Evolutionary conservation across 2,113 vertebrate species (phyloP), one percentile per base, ranked within the genome.

Genomic region (Prochilodus magdalenae): DNA sequence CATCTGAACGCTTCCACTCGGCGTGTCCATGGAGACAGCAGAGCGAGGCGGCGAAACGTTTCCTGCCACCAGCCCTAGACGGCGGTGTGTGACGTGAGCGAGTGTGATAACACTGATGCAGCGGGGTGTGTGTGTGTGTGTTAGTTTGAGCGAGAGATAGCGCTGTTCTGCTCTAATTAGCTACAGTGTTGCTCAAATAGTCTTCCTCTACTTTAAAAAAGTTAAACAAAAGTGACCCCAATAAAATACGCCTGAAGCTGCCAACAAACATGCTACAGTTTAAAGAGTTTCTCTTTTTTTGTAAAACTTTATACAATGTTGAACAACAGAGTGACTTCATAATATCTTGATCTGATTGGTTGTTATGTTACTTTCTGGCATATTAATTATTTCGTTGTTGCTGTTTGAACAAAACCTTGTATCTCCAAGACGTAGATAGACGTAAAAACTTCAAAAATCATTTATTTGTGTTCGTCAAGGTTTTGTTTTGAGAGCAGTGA

Each of bases 41-140:
- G 63, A 80, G 74, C 71, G 70, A 74, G 60, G 77, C 59, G 51
- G 78, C 80, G 69, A 84, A 69, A 75, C 63, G 73, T 22, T 81
- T 77, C 47, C 60, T 82, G 55, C 62, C 82, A 24, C 49, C 75
- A 81, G 60, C 62, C 80, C 86, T 81, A 90, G 90, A 88, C 71
- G 77, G 87, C 89, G 80, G 72, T 29, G 49, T 75, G 77, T 75
- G 77, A 79, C 71, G 70, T 73, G 67, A 79, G 59, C n/a, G 29
- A 63, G 71, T 74, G 77, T 65, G 78, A 82, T 66, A 59, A 84
- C 60, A 69, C 72, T 69, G 59, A 75, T 53, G 65, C n/a, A 18
- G 65, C 55, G 63, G 60, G 60, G 76, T 72, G 77, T 82, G 81
- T 30, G 65, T 57, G 73, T 76, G 73, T 76, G 73, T 71, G 65